Conservation (phyloP, 2,113 vertebrate species). For the Oophaga pumilio region DNA sequence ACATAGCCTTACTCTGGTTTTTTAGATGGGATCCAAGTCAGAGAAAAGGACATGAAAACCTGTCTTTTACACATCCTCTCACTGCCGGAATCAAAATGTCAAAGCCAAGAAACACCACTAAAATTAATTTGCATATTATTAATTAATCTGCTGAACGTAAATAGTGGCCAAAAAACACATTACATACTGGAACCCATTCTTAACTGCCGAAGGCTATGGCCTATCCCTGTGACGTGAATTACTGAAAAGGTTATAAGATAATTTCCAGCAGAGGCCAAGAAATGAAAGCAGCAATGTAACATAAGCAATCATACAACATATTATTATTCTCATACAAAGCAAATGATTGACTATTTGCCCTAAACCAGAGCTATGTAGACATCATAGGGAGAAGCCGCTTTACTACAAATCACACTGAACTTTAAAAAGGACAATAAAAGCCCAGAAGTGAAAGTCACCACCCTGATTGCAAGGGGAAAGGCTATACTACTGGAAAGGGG, state of each 20-base stretch:
- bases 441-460: background rate
- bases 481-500: background rate
- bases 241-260: background rate
- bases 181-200: background rate
- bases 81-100: background rate
- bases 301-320: background rate
- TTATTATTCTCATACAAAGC: background rate
- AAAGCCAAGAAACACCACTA: background rate
- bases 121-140: background rate
- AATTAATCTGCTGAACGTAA: background rate
- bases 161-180: background rate
- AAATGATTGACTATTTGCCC: background rate
- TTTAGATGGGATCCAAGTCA: background rate
- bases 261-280: background rate
- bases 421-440: background rate
- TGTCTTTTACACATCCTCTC: background rate
- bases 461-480: background rate
- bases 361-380: background rate
- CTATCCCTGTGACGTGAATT: background rate
- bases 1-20: background rate
- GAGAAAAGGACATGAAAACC: background rate
- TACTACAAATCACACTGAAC: background rate
- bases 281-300: background rate
- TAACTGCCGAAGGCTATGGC: background rate
- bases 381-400: background rate